Conservation (phyloP, 2,113 vertebrate species). For the Turdus rufiventris region DNA sequence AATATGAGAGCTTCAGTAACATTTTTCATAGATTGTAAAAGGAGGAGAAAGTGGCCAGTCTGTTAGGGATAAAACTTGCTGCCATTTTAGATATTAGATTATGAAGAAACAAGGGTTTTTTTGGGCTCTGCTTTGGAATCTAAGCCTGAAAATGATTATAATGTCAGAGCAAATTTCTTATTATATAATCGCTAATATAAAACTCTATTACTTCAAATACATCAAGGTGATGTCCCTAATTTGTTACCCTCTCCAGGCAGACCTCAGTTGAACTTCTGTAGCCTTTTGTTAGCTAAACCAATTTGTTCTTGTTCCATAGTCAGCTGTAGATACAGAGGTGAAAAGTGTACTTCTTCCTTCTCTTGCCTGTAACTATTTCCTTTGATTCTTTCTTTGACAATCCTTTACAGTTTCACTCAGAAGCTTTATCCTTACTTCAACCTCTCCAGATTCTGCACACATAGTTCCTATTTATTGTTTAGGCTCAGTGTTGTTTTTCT, state of each 20-base stretch:
- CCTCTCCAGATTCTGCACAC: background rate
- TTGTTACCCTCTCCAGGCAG: background rate
- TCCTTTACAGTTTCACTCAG: background rate
- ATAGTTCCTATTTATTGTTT: background rate
- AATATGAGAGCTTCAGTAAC: background rate
- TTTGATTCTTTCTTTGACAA: background rate
- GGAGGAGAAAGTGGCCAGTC: background rate
- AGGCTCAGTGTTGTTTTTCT: background rate
- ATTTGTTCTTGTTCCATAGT: background rate
- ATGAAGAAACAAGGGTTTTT: background rate
- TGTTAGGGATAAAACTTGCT: background rate
- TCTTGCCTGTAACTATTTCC: background rate
- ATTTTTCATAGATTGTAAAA: background rate
- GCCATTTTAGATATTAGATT: background rate
- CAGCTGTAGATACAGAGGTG: background rate
- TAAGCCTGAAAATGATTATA: background rate
- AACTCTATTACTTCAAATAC: background rate
- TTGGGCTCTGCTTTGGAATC: background rate
- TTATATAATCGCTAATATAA: background rate
- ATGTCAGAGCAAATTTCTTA: background rate
- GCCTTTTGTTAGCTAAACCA: background rate
- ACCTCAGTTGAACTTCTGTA: background rate
- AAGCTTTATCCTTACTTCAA: background rate
- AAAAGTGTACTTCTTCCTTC: background rate
- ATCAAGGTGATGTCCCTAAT: background rate